These are phyloP conservation scores for Acleris sparsana DNA, from an alignment of 2,888 invertebrate species.

Conservation along the genomic window DNA sequence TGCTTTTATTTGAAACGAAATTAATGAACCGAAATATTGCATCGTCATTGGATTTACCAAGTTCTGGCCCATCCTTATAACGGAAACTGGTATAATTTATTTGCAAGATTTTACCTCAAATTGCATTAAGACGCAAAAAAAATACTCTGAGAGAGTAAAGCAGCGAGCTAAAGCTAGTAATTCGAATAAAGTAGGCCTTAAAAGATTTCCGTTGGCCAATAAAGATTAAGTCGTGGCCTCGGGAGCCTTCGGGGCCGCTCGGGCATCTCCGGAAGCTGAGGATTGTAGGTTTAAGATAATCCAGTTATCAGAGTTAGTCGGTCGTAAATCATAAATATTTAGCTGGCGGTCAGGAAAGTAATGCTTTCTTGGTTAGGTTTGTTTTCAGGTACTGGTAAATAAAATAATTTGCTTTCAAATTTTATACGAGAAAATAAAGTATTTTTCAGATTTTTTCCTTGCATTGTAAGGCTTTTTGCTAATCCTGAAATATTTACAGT, in stretches of 20 bases:
- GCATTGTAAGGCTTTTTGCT: too few relatives aligned
- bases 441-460: too few relatives aligned
- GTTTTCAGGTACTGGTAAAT: not conserved
- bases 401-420: too few relatives aligned
- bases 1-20: too few relatives aligned
- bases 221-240: conserved; percentile 24
- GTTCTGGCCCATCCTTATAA: too few relatives aligned
- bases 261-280: conserved; percentile 18
- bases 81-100: too few relatives aligned
- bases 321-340: conserved; percentile 35
- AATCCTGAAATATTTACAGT: too few relatives aligned
- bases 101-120: too few relatives aligned
- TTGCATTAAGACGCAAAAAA: not conserved
- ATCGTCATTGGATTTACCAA: too few relatives aligned
- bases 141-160: not conserved
- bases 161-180: conserved; percentile 16
- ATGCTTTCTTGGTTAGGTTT: conserved; percentile 7
- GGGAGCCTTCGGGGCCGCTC: conserved; percentile 11
- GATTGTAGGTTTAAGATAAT: conserved; percentile 28
- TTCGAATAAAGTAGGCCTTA: conserved; percentile 31
- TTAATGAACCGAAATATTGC: too few relatives aligned
- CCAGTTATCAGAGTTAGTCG: conserved; percentile 24
- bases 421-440: too few relatives aligned
- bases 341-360: conserved; percentile 12
- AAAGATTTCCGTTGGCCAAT: conserved; percentile 28